phyloP scores from a whole-genome alignment of 2,888 invertebrate species.

The Drosophila macrospina region DNA sequence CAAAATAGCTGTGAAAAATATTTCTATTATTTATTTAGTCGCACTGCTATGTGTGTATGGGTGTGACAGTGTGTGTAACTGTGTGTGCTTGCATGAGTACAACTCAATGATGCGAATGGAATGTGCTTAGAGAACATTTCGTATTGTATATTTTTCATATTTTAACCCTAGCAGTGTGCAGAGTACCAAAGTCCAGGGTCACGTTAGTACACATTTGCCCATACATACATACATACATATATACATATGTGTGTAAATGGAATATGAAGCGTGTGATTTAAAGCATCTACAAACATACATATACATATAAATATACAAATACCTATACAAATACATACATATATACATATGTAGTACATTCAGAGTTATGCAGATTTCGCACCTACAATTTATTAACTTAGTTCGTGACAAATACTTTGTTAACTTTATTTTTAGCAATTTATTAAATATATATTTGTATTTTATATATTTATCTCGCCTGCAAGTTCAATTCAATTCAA shows the following conservation, averaged over 20 bases:
- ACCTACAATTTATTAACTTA: not conserved
- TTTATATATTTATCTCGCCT: not conserved
- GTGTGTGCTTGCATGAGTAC: slow-evolving; percentile 20
- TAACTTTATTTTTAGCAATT: not conserved
- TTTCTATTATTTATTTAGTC: slow-evolving; percentile 66
- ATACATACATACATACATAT: too few relatives aligned
- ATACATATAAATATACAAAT: too few relatives aligned
- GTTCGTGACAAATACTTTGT: not conserved
- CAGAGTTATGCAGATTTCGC: not conserved
- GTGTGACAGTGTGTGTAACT: slow-evolving; percentile 16
- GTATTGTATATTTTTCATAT: slow-evolving; percentile 62
- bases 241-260: not conserved
- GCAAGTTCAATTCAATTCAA: not conserved
- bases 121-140: slow-evolving; percentile 39
- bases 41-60: slow-evolving; percentile 20
- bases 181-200: slow-evolving; percentile 4
- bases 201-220: slow-evolving; percentile 4
- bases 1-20: slow-evolving; percentile 73
- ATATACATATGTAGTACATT: not conserved
- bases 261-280: slow-evolving; percentile 18
- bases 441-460: not conserved
- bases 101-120: slow-evolving; percentile 49
- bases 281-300: not conserved
- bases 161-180: slow-evolving; percentile 32
- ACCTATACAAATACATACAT: too few relatives aligned